A percentile compares a stretch with the other conserved stretches of the same genome.
phyloP scores from a whole-genome alignment of 2,888 invertebrate genomes.

The Mythimna impura region DNA sequence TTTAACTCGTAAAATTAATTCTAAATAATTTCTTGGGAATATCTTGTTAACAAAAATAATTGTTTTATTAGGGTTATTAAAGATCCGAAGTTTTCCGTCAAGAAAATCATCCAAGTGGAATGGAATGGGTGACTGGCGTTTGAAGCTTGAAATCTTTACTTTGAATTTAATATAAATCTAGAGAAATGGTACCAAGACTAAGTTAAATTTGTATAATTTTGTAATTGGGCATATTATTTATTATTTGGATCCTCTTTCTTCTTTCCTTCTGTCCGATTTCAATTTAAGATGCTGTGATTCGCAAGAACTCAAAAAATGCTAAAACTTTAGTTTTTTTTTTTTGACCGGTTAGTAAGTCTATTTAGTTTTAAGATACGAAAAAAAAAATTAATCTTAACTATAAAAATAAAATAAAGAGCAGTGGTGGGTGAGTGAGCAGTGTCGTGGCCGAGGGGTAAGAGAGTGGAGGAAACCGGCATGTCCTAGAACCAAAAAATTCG shows the following conservation, averaged over 20 bases:
- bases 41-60: constrained; percentile 29
- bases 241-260: not conserved
- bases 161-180: constrained; percentile 39
- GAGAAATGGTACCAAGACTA: constrained; percentile 20
- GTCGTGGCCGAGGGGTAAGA: too few relatives aligned
- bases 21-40: constrained; percentile 3
- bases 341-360: too few relatives aligned
- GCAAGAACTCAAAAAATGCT: too few relatives aligned
- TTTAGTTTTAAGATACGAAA: too few relatives aligned
- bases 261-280: not conserved
- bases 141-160: constrained; percentile 42
- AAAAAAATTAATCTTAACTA: too few relatives aligned
- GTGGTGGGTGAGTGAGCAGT: too few relatives aligned
- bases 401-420: too few relatives aligned
- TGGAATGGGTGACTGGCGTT: constrained; percentile 33
- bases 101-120: constrained; percentile 35
- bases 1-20: not conserved
- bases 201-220: constrained; percentile 20
- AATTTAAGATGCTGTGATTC: not conserved
- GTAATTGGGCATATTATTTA: not conserved
- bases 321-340: too few relatives aligned
- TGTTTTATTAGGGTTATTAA: constrained; percentile 43
- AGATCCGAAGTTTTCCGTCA: constrained; percentile 30
- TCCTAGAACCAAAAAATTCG: too few relatives aligned
- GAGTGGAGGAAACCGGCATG: too few relatives aligned